Conservation (phyloP, 2,113 vertebrate genomes). For the Cyrtonyx montezumae region DNA sequence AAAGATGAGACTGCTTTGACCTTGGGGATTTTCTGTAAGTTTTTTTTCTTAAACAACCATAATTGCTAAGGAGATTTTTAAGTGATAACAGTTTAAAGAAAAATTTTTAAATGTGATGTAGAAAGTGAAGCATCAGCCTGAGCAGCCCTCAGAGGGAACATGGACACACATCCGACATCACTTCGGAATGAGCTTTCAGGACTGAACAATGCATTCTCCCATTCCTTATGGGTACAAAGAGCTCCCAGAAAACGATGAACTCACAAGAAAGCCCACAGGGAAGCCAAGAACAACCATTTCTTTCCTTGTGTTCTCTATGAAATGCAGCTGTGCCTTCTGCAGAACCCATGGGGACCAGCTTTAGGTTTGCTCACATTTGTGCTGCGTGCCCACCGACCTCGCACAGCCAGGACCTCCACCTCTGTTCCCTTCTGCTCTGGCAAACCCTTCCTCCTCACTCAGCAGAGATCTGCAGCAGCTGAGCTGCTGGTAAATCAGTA, state of each 20-base stretch:
- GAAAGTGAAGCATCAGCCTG: conserved; percentile 11
- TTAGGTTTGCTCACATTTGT: background rate
- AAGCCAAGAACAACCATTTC: background rate
- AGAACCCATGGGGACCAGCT: accelerated
- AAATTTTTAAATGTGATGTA: background rate
- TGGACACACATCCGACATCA: background rate
- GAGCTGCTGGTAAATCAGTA: background rate
- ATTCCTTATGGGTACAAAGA: background rate
- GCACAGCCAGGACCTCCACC: no score
- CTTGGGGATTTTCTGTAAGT: conserved; percentile 55
- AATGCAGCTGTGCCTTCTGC: accelerated
- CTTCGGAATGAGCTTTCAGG: background rate
- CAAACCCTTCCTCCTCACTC: background rate
- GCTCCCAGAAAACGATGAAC: background rate
- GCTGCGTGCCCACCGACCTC: accelerated
- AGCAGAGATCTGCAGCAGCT: background rate
- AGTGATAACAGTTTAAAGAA: conserved; percentile 27
- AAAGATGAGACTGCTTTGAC: conserved; percentile 68
- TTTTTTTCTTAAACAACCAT: background rate
- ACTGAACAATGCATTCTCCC: background rate
- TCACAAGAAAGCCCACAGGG: accelerated
- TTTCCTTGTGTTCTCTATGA: background rate
- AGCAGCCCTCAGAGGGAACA: conserved; percentile 20
- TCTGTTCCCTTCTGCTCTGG: accelerated
- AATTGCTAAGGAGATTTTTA: conserved; percentile 54